phyloP scores from a whole-genome alignment of 2,797 vertebrate genomes.

The Eulemur coronatus region DNA sequence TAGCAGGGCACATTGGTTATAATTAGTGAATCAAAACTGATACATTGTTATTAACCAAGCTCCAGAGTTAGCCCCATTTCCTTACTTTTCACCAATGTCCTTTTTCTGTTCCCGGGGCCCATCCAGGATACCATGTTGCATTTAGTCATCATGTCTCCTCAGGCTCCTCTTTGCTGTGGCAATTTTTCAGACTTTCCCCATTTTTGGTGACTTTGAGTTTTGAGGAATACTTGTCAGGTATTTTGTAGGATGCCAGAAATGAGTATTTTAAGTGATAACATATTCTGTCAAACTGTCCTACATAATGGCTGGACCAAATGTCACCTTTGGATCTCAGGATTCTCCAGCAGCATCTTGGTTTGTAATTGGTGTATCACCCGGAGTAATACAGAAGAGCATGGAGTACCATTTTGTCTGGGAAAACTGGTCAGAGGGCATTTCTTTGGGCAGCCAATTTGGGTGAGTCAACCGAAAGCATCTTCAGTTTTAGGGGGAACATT shows the following conservation, averaged over 20 bases:
- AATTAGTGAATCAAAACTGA: neutral
- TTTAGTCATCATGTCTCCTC: neutral
- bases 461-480: neutral
- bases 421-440: neutral
- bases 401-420: neutral
- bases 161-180: neutral
- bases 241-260: neutral
- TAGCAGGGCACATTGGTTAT: neutral
- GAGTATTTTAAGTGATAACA: neutral
- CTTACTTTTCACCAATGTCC: neutral
- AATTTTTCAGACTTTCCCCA: neutral
- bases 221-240: neutral
- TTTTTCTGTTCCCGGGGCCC: neutral
- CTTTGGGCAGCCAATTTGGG: neutral
- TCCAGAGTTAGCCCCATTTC: neutral
- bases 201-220: neutral
- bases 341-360: neutral
- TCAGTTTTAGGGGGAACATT: neutral
- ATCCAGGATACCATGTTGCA: neutral
- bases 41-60: neutral
- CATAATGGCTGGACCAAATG: neutral
- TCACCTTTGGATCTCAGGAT: neutral
- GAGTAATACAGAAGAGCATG: neutral
- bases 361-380: neutral
- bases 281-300: neutral